Conservation (phyloP, 2,113 vertebrate genomes). For the Pachycephala philippinensis region DNA sequence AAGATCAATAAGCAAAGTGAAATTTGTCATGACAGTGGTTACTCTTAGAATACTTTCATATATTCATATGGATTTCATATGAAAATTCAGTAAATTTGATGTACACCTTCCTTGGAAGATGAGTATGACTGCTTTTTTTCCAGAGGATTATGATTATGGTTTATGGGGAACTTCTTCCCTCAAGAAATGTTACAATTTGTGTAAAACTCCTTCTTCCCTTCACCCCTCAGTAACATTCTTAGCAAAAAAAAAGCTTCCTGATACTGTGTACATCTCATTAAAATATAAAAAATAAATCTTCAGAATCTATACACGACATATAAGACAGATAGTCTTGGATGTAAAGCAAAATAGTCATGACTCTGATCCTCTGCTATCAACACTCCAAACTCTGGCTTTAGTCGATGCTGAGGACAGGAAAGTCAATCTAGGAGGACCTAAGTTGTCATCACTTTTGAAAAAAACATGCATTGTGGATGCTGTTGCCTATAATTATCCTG, state of each 20-base stretch:
- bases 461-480: neutral
- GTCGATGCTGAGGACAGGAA: neutral
- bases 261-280: neutral
- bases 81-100: neutral
- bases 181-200: neutral
- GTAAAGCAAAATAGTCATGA: neutral
- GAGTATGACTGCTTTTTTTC: neutral
- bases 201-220: neutral
- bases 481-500: neutral
- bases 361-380: neutral
- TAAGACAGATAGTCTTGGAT: neutral
- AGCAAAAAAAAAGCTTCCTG: neutral
- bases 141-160: neutral
- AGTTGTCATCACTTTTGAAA: neutral
- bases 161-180: neutral
- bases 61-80: neutral
- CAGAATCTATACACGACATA: neutral
- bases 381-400: neutral
- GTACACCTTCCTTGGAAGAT: neutral
- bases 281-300: neutral
- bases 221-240: neutral
- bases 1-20: neutral
- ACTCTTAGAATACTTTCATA: neutral
- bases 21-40: neutral
- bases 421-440: neutral